A percentile compares a stretch with the other conserved stretches of the same genome.
Evolutionary conservation across 1,140 invertebrate species (phyloP).

Genomic region (Dreissena polymorpha): DNA sequence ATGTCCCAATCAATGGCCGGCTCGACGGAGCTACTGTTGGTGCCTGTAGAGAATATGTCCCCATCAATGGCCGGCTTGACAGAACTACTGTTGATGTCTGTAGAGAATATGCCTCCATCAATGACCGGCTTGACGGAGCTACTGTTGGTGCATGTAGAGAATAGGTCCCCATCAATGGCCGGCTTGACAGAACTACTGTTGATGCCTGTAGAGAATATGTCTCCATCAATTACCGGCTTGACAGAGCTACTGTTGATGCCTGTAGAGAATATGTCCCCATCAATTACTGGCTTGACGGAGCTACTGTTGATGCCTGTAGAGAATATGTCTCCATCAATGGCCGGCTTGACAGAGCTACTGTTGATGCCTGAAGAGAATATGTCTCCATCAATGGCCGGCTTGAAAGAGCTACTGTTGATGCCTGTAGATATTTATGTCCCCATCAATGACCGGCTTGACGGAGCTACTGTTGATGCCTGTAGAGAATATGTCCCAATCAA

Average conservation of each 20-base stretch:
- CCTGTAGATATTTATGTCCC: background rate
- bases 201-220: constrained; percentile 49
- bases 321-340: constrained; percentile 57
- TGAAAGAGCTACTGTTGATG: no score
- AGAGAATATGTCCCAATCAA: constrained; percentile 57
- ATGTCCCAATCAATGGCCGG: constrained; percentile 51
- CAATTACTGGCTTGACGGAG: background rate
- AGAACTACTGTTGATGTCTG: no score
- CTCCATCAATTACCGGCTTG: constrained; percentile 30
- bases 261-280: constrained; percentile 56
- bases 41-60: constrained; percentile 52
- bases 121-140: background rate
- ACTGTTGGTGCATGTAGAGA: no score
- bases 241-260: background rate
- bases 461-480: background rate
- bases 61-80: constrained; percentile 22
- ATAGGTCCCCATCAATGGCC: constrained; percentile 35
- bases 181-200: no score
- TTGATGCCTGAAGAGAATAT: no score
- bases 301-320: background rate
- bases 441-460: constrained; percentile 12
- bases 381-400: constrained; percentile 37
- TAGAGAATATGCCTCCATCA: constrained; percentile 28
- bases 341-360: no score
- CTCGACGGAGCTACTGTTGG: constrained; percentile 1